Percentiles rank a stretch among this genome's conserved stretches.
Evolutionary conservation across 2,797 vertebrate genomes (phyloP).

Genomic region (Gorsachius magnificus): DNA sequence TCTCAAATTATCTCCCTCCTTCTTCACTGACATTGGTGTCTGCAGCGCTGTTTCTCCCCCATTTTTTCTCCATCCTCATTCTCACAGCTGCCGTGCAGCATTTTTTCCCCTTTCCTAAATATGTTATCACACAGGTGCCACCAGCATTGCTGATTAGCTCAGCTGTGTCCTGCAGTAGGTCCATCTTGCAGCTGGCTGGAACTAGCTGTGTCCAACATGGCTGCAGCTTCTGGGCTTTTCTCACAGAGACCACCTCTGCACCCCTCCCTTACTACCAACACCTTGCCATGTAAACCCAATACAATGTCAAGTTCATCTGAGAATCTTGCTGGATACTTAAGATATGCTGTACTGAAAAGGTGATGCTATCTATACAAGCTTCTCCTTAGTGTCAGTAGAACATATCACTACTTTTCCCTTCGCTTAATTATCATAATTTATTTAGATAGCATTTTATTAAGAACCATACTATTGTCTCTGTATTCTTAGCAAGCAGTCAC

Average conservation of each 20-base stretch:
- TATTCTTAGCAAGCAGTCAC: background rate
- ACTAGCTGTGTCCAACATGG: background rate
- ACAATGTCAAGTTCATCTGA: background rate
- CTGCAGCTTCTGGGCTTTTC: background rate
- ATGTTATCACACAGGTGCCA: background rate
- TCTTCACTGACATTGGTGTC: background rate
- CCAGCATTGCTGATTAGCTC: background rate
- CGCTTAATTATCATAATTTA: background rate
- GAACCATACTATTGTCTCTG: background rate
- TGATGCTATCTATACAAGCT: background rate
- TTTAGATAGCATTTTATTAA: background rate
- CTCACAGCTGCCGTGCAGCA: background rate
- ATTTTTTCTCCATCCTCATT: background rate
- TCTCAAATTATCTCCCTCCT: too few relatives aligned
- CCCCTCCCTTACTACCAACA: fast-evolving
- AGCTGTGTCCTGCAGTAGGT: background rate
- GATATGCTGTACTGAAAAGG: background rate
- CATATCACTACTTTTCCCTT: background rate
- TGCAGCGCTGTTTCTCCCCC: background rate
- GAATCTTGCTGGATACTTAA: background rate
- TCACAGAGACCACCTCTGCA: background rate
- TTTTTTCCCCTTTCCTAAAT: background rate
- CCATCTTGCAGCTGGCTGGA: background rate
- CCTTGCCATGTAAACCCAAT: background rate
- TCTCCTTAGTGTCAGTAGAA: background rate